Evolutionary conservation across 1,140 invertebrate genomes (phyloP).

Genomic region (Ceratina japonica): DNA sequence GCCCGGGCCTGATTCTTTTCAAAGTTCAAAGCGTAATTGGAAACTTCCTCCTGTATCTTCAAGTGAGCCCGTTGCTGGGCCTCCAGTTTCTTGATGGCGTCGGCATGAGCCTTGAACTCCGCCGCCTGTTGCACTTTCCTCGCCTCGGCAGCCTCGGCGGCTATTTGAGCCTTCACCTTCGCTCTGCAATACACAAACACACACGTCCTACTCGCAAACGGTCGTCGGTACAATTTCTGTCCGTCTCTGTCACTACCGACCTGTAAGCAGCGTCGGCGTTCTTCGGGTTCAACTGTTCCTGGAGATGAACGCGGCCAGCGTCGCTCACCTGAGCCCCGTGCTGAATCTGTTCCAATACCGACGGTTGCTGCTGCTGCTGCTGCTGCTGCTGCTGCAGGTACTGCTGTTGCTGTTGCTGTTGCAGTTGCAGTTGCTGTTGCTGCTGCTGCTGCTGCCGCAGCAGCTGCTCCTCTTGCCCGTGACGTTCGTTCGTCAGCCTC

Average conservation of each 20-base stretch:
- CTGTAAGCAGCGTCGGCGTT: slow-evolving; percentile 72
- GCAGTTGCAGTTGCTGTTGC: too few species aligned
- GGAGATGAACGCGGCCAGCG: slow-evolving; percentile 70
- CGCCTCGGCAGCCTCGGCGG: slow-evolving; percentile 71
- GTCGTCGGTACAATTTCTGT: too few species aligned
- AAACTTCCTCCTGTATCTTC: slow-evolving; percentile 75
- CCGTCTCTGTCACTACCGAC: too few species aligned
- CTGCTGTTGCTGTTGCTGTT: too few species aligned
- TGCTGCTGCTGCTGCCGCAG: too few species aligned
- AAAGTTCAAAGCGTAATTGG: slow-evolving; percentile 72
- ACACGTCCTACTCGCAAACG: too few species aligned
- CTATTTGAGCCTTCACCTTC: slow-evolving; percentile 71
- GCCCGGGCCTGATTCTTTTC: slow-evolving; percentile 75
- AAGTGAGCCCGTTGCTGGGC: slow-evolving; percentile 75
- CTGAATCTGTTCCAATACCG: slow-evolving; percentile 75
- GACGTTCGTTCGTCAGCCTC: slow-evolving; percentile 69
- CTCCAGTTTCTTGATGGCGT: slow-evolving; percentile 74
- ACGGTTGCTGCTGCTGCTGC: too few species aligned
- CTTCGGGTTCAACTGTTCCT: slow-evolving; percentile 69
- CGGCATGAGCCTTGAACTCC: slow-evolving; percentile 76
- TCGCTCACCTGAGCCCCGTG: slow-evolving; percentile 73
- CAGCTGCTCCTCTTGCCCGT: slow-evolving; percentile 72
- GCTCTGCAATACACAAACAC: too few species aligned
- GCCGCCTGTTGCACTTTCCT: slow-evolving; percentile 71
- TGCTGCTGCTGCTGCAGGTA: too few species aligned